phyloP scores from a whole-genome alignment of 2,888 invertebrate species.

The Apamea monoglypha region DNA sequence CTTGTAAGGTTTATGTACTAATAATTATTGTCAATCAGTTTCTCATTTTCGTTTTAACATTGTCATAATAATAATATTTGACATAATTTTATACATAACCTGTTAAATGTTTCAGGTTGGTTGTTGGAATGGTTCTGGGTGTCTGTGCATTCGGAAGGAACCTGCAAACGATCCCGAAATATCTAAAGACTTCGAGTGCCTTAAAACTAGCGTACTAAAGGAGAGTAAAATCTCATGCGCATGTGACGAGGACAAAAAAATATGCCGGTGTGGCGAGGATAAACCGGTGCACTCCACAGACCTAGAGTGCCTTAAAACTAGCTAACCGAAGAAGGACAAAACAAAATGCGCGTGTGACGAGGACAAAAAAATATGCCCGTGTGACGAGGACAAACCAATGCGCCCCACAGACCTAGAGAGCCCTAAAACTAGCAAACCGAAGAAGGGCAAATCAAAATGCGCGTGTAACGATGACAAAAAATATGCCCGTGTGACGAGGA shows the following conservation, averaged over 20 bases:
- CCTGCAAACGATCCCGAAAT: background rate
- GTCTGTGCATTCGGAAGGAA: background rate
- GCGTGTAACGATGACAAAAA: too few species aligned
- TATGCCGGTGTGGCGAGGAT: too few species aligned
- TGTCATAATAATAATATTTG: background rate
- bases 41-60: background rate
- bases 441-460: too few species aligned
- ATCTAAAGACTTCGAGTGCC: too few species aligned
- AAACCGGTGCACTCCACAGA: too few species aligned
- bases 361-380: too few species aligned
- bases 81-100: background rate
- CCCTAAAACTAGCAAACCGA: background rate
- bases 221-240: too few species aligned
- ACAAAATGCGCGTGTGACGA: too few species aligned
- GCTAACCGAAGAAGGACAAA: too few species aligned
- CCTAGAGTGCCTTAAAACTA: too few species aligned
- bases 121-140: background rate
- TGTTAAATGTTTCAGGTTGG: constrained; percentile 17
- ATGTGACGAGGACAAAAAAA: too few species aligned
- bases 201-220: background rate
- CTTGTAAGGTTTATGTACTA: background rate
- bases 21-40: background rate
- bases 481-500: too few species aligned
- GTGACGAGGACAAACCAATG: background rate
- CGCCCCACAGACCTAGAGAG: background rate